phyloP scores from a whole-genome alignment of 2,888 invertebrate genomes.

The Chrysolina haemoptera region DNA sequence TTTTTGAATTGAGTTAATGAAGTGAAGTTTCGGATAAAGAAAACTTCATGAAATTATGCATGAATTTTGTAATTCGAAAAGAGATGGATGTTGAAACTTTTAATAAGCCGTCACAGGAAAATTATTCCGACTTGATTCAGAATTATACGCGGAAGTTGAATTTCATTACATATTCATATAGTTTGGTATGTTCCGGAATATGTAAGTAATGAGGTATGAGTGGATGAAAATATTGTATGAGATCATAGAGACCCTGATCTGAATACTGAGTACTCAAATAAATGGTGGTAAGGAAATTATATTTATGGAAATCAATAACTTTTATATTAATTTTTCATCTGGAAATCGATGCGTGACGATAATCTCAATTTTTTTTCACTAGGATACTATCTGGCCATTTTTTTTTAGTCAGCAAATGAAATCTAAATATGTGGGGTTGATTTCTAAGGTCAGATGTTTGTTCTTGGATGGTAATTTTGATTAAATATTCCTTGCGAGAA shows the following conservation, averaged over 20 bases:
- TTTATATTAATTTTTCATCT: no score
- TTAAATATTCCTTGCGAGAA: no score
- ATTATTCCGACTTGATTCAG: constrained; percentile 41
- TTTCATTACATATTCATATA: constrained; percentile 40
- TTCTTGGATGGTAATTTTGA: no score
- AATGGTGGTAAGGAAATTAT: not conserved
- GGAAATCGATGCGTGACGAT: no score
- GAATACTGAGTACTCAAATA: not conserved
- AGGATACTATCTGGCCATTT: no score
- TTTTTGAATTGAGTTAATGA: constrained; percentile 15
- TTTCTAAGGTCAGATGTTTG: no score
- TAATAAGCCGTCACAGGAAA: constrained; percentile 46
- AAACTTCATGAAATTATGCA: constrained; percentile 40
- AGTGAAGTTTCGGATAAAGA: constrained; percentile 30
- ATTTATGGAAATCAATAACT: not conserved
- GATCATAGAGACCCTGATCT: not conserved
- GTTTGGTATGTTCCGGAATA: not conserved
- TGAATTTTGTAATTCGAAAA: constrained; percentile 37
- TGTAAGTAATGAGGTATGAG: not conserved
- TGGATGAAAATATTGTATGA: not conserved
- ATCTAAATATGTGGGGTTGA: no score
- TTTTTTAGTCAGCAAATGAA: no score
- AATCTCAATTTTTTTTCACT: no score
- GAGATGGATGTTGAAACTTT: constrained; percentile 44
- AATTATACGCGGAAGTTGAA: constrained; percentile 29